Conservation (phyloP, 2,888 invertebrate species). For the Matsumyia berberina region DNA sequence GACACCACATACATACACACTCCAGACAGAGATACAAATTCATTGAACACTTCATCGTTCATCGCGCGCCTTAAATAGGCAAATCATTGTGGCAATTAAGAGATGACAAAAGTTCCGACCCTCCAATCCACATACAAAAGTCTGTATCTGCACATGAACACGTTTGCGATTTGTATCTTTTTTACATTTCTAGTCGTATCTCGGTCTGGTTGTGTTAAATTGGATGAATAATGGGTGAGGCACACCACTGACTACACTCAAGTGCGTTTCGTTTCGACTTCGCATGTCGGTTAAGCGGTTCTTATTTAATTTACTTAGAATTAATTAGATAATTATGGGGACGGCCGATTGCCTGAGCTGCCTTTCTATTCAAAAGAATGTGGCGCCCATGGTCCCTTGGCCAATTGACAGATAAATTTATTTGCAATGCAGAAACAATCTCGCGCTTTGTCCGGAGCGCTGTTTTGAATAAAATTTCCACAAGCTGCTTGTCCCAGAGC, state of each 20-base stretch:
- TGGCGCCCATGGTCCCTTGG: constrained; percentile 57
- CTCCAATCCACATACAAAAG: background rate
- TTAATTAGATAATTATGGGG: constrained; percentile 39
- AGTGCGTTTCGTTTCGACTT: constrained; percentile 41
- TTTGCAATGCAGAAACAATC: constrained; percentile 49
- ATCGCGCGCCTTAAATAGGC: constrained; percentile 42
- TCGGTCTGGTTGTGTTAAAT: constrained; percentile 31
- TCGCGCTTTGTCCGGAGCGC: constrained; percentile 33
- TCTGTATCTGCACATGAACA: background rate
- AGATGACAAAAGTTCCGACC: constrained; percentile 50
- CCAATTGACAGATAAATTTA: constrained; percentile 47
- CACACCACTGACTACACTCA: constrained; percentile 23
- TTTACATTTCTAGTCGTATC: background rate
- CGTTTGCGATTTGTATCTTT: constrained; percentile 24
- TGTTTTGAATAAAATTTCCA: constrained; percentile 34
- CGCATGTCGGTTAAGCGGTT: constrained; percentile 18
- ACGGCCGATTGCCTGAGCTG: background rate
- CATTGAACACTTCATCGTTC: constrained; percentile 43
- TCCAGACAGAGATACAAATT: constrained; percentile 10
- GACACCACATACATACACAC: constrained; percentile 28
- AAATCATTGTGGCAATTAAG: constrained; percentile 66
- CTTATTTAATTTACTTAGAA: constrained; percentile 28
- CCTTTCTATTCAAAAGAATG: constrained; percentile 15
- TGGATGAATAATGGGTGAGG: constrained; percentile 53
- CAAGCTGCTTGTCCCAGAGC: background rate